Base-by-base conservation (phyloP, 2,888 invertebrate species). In the Drosophila robusta region DNA sequence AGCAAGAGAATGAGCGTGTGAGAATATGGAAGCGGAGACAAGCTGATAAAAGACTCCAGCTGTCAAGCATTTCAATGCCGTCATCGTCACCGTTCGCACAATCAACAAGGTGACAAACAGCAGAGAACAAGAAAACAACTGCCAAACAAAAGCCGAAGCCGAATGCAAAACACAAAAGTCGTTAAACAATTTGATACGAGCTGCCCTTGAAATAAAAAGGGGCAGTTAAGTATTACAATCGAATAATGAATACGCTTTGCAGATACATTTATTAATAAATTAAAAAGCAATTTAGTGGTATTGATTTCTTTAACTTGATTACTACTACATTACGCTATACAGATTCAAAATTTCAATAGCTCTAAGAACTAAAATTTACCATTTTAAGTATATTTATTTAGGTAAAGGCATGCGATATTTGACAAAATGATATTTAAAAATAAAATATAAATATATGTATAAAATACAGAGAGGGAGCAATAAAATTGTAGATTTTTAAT, bases 171-270 rank as follows among this genome's bases (percentile, higher is more conserved):
- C 38, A 63, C n/a, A 71, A 86, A 86, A 65, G 78, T 79, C 78
- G 71, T 80, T 85, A 66, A 86, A 78, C 75, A 86, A 82, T 86
- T 70, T 86, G 78, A 83, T 87, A 87, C 51, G 82, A 39, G 49
- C 36, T 81, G 87, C 78, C 89, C 88, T 88, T 84, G 83, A 84
- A 65, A 56, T 42, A n/a, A 63, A 50, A 44, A n/a, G 34, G 12
- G 44, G 45, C 49, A 50, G 45, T 58, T 24, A 6, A 18, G 6
- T 14, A 16, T 45, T 9, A 42, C 9, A 51, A 52, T 32, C 45
- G 51, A 62, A 63, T 64, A 2, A 34, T 26, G 18, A 45, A 58
- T 58, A 41, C 57, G n/a, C 58, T 57, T 4, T 14, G 12, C 5
- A 5, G n/a, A 16, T 7, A 1, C 22, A 22, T 16, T 2, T 1